phyloP scores from a whole-genome alignment of 2,113 vertebrate genomes.

The Tragelaphus imberbis region DNA sequence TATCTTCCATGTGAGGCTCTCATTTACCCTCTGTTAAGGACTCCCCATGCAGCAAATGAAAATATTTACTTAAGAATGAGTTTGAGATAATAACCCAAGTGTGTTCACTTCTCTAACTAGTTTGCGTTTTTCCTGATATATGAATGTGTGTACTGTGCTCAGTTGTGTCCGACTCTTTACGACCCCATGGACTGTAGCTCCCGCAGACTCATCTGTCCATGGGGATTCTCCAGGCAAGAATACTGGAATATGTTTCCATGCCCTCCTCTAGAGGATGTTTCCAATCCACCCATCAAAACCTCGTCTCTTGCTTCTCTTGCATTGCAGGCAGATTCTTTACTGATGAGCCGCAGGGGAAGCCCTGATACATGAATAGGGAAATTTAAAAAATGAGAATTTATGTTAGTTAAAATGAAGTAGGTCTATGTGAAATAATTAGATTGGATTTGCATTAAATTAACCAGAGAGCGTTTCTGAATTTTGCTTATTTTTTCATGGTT shows the following conservation, averaged over 20 bases:
- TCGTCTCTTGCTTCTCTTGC: background rate
- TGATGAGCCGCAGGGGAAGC: background rate
- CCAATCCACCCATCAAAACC: background rate
- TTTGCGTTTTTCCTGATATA: background rate
- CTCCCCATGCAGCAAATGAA: background rate
- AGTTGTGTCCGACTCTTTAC: fast-evolving
- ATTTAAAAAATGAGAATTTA: background rate
- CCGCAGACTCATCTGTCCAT: background rate
- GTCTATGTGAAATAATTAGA: background rate
- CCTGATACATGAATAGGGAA: background rate
- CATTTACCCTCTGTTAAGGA: background rate
- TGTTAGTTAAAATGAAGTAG: background rate
- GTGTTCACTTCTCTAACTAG: background rate
- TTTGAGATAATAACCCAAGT: background rate
- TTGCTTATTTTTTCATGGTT: background rate
- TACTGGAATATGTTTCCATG: background rate
- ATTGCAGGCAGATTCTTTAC: background rate
- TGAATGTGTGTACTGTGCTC: background rate
- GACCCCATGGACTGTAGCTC: background rate
- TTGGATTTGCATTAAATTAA: background rate
- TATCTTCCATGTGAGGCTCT: background rate
- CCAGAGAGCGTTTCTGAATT: background rate
- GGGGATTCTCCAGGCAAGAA: background rate
- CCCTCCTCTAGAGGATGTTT: background rate
- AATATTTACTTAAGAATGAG: background rate